phyloP scores from a whole-genome alignment of 2,113 vertebrate species.

The Syngnathus scovelli region DNA sequence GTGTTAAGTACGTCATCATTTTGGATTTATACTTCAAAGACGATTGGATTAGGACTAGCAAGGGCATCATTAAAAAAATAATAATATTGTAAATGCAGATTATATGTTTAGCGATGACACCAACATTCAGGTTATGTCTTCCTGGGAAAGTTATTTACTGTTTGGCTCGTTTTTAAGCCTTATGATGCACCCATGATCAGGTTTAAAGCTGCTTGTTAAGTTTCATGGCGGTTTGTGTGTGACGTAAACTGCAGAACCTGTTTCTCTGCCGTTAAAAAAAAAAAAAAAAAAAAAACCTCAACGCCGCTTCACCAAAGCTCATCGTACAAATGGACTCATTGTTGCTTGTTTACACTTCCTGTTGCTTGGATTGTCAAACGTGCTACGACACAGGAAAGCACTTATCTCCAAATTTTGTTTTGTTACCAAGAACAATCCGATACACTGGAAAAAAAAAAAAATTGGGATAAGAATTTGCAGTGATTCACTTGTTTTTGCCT shows the following conservation, averaged over 20 bases:
- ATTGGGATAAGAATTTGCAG: background rate
- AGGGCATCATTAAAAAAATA: slow-evolving; percentile 9
- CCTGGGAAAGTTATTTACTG: background rate
- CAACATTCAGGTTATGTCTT: background rate
- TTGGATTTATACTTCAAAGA: slow-evolving; percentile 39
- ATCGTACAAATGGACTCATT: background rate
- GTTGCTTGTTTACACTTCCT: background rate
- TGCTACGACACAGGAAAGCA: background rate
- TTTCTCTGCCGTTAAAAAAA: too few relatives aligned
- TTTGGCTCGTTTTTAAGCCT: background rate
- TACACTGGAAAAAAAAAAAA: background rate
- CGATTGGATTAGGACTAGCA: slow-evolving; percentile 12
- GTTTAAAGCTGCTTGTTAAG: slow-evolving; percentile 18
- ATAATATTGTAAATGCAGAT: slow-evolving; percentile 1
- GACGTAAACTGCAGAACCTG: background rate
- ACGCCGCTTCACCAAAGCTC: background rate
- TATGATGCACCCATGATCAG: background rate
- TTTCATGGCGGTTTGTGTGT: slow-evolving; percentile 5
- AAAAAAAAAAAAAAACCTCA: background rate
- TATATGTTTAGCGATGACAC: slow-evolving; percentile 2
- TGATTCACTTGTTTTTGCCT: too few relatives aligned
- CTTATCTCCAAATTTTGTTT: background rate
- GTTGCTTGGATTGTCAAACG: background rate
- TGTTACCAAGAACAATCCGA: background rate
- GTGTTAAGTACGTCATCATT: slow-evolving; percentile 18